Evolutionary conservation across 2,113 vertebrate genomes (phyloP).

Genomic region (Amazona vittata): DNA sequence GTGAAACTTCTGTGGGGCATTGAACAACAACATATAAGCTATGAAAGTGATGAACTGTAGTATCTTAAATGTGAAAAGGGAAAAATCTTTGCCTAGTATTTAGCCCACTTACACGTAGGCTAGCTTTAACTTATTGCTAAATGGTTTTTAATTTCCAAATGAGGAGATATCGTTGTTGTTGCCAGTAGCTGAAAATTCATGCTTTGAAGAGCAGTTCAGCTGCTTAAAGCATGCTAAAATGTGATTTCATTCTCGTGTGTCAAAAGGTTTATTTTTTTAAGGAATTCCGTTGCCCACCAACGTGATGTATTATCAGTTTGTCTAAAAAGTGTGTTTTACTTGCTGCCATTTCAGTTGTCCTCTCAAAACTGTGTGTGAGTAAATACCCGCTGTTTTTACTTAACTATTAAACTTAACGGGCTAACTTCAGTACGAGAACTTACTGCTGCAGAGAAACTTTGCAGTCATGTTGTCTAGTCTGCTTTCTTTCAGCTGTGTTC

Average conservation of each 20-base stretch:
- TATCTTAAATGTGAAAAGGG: constrained; percentile 56
- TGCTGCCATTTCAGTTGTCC: constrained; percentile 14
- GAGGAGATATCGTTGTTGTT: neutral
- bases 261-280: constrained; percentile 58
- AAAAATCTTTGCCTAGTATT: constrained; percentile 38
- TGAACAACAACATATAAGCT: constrained; percentile 18
- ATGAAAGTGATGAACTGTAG: neutral
- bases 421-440: neutral
- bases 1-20: constrained; percentile 45
- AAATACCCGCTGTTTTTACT: constrained; percentile 36
- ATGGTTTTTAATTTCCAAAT: constrained; percentile 38
- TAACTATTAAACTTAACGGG: constrained; percentile 4
- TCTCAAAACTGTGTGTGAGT: constrained; percentile 36
- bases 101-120: constrained; percentile 32
- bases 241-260: constrained; percentile 30
- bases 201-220: constrained; percentile 31
- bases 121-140: constrained; percentile 63
- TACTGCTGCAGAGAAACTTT: neutral
- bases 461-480: neutral
- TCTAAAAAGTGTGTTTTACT: constrained; percentile 32
- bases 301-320: constrained; percentile 37
- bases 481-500: neutral
- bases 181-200: constrained; percentile 16
- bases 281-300: constrained; percentile 49
- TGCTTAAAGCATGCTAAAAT: constrained; percentile 50